phyloP scores from a whole-genome alignment of 2,888 invertebrate species.

The Xylocampa areola region DNA sequence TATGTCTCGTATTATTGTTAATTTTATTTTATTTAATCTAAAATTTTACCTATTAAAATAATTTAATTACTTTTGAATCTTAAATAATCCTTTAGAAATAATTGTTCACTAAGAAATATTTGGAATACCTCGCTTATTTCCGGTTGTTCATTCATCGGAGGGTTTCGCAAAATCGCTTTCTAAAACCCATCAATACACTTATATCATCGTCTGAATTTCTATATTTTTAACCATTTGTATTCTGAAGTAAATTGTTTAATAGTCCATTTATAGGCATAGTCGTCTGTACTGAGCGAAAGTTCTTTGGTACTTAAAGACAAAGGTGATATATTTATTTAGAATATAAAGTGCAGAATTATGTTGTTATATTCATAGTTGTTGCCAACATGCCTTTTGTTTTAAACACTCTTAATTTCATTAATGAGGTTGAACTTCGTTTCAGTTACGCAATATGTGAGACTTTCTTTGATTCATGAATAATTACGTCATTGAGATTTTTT shows the following conservation, averaged over 20 bases:
- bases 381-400: constrained; percentile 44
- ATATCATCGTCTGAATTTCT: constrained; percentile 66
- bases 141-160: constrained; percentile 51
- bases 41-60: not conserved
- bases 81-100: constrained; percentile 47
- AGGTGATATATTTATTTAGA: constrained; percentile 64
- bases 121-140: constrained; percentile 55
- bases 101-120: constrained; percentile 46
- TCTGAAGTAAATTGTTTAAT: constrained; percentile 67
- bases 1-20: not conserved
- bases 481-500: constrained; percentile 61
- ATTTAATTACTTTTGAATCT: constrained; percentile 28
- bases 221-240: constrained; percentile 78
- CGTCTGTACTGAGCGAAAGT: constrained; percentile 75
- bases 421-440: constrained; percentile 48
- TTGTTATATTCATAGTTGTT: constrained; percentile 56
- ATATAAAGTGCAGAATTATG: constrained; percentile 80
- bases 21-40: not conserved
- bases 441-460: constrained; percentile 60
- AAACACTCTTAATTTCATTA: constrained; percentile 63
- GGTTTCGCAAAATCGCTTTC: constrained; percentile 71
- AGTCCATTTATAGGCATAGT: constrained; percentile 72
- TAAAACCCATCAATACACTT: constrained; percentile 67
- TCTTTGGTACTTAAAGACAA: constrained; percentile 59
- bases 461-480: constrained; percentile 71